Conservation (phyloP, 2,797 vertebrate species). For the Crocidura indochinensis region DNA sequence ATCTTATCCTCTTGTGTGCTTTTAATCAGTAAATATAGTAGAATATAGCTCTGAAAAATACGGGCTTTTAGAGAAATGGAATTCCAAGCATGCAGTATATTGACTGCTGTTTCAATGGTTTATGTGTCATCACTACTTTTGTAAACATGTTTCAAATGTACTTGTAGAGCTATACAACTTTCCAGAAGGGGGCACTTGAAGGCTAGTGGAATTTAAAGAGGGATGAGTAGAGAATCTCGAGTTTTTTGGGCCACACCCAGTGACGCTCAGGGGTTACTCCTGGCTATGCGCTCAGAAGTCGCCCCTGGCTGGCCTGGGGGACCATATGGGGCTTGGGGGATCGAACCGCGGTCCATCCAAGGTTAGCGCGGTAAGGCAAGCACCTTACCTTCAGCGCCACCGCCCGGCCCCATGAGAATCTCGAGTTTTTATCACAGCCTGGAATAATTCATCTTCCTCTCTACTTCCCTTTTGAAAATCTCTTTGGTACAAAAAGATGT, state of each 20-base stretch:
- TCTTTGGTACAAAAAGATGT: constrained; percentile 82
- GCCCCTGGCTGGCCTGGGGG: too few species aligned
- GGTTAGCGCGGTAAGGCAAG: too few species aligned
- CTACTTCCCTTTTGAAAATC: background rate
- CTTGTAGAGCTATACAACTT: constrained; percentile 62
- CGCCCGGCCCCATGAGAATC: too few species aligned
- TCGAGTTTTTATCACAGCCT: background rate
- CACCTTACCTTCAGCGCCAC: too few species aligned
- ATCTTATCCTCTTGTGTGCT: too few species aligned
- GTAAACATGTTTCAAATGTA: background rate
- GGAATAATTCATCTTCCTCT: background rate
- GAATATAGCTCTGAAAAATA: background rate
- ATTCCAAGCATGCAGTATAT: background rate
- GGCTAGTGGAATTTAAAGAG: background rate
- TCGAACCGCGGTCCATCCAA: too few species aligned
- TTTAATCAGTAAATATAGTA: background rate
- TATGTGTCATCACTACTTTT: background rate
- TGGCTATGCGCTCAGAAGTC: too few species aligned
- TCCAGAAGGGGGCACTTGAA: constrained; percentile 84
- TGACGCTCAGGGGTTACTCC: too few species aligned
- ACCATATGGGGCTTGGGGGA: too few species aligned
- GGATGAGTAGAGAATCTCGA: fast-evolving
- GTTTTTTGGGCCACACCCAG: too few species aligned
- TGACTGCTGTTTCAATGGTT: constrained; percentile 25
- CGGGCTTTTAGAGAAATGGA: background rate